phyloP scores from a whole-genome alignment of 2,888 invertebrate genomes.

The Ecliptopera silaceata region DNA sequence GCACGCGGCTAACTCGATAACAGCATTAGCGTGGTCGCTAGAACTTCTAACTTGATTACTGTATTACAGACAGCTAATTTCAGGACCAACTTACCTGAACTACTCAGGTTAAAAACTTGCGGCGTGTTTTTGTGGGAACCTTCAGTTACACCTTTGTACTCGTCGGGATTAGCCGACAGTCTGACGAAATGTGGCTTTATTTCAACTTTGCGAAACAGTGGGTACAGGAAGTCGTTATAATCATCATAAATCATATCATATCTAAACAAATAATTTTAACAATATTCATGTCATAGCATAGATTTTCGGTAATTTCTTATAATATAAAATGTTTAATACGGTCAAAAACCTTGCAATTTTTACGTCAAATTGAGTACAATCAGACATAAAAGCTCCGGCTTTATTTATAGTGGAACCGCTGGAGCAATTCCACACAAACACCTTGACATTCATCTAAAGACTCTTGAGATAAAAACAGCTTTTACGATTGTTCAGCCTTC shows the following conservation, averaged over 20 bases:
- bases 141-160: too few species aligned
- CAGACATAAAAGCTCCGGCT: conserved; percentile 5
- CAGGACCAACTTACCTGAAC: not conserved
- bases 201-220: too few species aligned
- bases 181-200: too few species aligned
- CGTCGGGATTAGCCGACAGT: too few species aligned
- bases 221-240: too few species aligned
- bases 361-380: not conserved
- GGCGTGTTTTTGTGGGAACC: not conserved
- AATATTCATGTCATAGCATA: too few species aligned
- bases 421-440: conserved; percentile 20
- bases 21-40: conserved; percentile 26
- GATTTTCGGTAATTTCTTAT: too few species aligned
- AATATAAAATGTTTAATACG: too few species aligned
- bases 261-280: too few species aligned
- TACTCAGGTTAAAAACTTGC: not conserved
- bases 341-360: not conserved
- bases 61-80: conserved; percentile 16
- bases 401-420: conserved; percentile 21
- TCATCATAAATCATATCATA: too few species aligned
- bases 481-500: conserved; percentile 25
- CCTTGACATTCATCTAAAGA: conserved; percentile 33
- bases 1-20: conserved; percentile 31
- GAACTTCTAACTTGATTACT: conserved; percentile 36
- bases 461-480: conserved; percentile 31